Percentiles rank a stretch among this genome's conserved stretches.
Evolutionary conservation across 92 coral and sea anemone genomes (phyloP).

Genomic region (Meandrina meandrites): DNA sequence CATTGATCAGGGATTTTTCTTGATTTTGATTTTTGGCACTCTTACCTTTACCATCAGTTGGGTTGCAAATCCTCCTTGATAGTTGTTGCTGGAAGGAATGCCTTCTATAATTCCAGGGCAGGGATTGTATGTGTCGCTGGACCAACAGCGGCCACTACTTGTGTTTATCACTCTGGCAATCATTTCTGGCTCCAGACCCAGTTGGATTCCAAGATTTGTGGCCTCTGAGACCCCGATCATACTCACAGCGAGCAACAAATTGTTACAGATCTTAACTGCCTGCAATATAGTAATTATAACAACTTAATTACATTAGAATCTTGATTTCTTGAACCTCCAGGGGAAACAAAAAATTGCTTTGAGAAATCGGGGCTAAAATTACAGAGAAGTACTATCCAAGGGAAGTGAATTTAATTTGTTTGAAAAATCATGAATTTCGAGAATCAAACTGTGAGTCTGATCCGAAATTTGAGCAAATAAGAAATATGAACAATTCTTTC

Average conservation of each 20-base stretch:
- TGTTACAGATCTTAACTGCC: conserved; percentile 97
- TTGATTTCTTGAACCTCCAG: too few relatives aligned
- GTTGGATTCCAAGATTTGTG: conserved; percentile 88
- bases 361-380: too few relatives aligned
- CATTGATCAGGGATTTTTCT: too few relatives aligned
- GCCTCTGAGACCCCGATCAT: conserved; percentile 98
- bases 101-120: conserved; percentile 95
- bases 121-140: conserved; percentile 94
- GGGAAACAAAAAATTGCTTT: too few relatives aligned
- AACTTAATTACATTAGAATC: too few relatives aligned
- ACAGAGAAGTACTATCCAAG: too few relatives aligned
- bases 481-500: too few relatives aligned
- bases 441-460: too few relatives aligned
- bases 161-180: conserved; percentile 87
- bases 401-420: too few relatives aligned
- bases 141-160: conserved; percentile 98
- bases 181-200: conserved; percentile 95
- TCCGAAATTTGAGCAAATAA: too few relatives aligned
- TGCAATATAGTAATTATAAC: background rate
- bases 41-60: conserved; percentile 95
- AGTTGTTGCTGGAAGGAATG: conserved; percentile 93
- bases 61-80: conserved; percentile 94
- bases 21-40: too few relatives aligned
- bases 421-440: too few relatives aligned
- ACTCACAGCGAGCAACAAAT: conserved; percentile 88